phyloP scores from a whole-genome alignment of 2,113 vertebrate genomes.

The Oriolus oriolus region DNA sequence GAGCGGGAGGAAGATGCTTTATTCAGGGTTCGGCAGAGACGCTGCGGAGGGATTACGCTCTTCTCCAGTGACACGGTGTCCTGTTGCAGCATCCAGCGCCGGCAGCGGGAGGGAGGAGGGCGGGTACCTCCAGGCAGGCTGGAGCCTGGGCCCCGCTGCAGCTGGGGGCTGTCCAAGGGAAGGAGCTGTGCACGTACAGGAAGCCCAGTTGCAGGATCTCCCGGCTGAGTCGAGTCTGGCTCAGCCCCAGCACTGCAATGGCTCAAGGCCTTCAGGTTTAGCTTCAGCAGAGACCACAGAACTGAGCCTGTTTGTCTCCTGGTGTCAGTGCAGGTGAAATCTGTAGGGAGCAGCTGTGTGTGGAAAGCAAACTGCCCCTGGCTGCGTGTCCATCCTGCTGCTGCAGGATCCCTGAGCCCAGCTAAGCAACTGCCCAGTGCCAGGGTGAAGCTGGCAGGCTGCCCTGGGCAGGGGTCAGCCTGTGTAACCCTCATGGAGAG shows the following conservation, averaged over 20 bases:
- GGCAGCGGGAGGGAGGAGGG: neutral
- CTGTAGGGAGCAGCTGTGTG: neutral
- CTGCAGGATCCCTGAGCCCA: neutral
- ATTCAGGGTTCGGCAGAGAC: neutral
- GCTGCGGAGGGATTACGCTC: neutral
- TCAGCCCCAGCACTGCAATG: neutral
- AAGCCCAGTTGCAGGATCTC: constrained; percentile 36
- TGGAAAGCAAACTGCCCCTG: neutral
- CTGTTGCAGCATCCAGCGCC: constrained; percentile 38
- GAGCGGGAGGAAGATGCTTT: constrained; percentile 16
- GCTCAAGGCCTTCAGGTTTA: neutral
- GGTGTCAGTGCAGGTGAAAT: neutral
- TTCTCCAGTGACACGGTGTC: constrained; percentile 43
- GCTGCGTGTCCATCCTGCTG: neutral
- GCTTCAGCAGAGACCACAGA: neutral
- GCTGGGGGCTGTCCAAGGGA: constrained; percentile 32
- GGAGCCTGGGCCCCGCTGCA: neutral
- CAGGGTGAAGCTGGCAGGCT: neutral
- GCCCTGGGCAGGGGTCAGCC: neutral
- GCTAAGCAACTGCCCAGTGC: neutral
- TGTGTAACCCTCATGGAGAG: neutral
- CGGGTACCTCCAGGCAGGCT: neutral
- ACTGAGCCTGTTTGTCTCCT: neutral
- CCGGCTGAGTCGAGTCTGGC: neutral
- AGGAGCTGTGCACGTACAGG: constrained; percentile 29